These are phyloP conservation scores for Pteruthius melanotis DNA, from an alignment of 2,113 vertebrate species.

Conservation along the genomic window DNA sequence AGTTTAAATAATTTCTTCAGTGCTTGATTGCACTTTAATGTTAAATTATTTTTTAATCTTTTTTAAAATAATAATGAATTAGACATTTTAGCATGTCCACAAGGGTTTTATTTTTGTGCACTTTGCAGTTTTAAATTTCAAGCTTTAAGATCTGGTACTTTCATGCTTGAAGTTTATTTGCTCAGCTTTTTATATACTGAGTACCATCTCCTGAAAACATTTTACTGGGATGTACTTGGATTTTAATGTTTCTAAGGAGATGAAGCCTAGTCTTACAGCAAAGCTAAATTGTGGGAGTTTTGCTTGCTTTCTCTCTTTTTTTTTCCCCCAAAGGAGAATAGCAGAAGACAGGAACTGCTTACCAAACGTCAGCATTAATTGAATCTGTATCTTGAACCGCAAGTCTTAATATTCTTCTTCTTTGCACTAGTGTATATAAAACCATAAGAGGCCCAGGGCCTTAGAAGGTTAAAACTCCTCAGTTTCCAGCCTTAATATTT, in stretches of 20 bases:
- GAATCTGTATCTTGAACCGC: neutral
- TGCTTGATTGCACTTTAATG: slow-evolving; percentile 76
- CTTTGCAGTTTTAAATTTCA: slow-evolving; percentile 62
- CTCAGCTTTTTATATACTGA: slow-evolving; percentile 5
- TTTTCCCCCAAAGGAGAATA: neutral
- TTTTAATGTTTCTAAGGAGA: neutral
- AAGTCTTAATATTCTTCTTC: neutral
- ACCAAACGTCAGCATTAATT: neutral
- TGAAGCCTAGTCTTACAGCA: neutral
- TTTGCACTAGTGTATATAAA: neutral
- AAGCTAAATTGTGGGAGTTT: neutral
- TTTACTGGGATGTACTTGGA: neutral
- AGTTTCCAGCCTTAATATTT: neutral
- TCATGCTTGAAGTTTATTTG: slow-evolving; percentile 26
- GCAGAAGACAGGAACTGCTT: neutral
- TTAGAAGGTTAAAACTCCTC: neutral
- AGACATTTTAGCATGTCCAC: slow-evolving; percentile 51
- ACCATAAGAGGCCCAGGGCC: neutral
- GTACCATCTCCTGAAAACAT: neutral
- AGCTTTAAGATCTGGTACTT: slow-evolving; percentile 22
- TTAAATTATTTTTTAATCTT: slow-evolving; percentile 79
- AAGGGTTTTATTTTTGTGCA: slow-evolving; percentile 65
- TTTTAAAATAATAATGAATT: slow-evolving; percentile 75
- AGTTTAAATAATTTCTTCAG: slow-evolving; percentile 77
- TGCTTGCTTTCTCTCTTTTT: neutral